Evolutionary conservation across 2,888 invertebrate species (phyloP).

Genomic region (Metopia argyrocephala): DNA sequence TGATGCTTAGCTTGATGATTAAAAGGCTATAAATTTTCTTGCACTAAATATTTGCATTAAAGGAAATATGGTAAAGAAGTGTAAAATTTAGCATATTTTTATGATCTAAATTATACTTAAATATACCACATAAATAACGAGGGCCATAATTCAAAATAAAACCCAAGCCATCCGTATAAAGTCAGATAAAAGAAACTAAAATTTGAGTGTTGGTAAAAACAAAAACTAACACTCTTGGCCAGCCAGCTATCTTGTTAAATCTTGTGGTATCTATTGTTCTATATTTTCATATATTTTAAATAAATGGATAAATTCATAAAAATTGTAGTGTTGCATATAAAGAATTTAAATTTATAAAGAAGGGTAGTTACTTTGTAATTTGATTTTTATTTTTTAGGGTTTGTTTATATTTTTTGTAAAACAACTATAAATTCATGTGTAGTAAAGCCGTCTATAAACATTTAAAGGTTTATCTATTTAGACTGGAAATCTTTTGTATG

Average conservation of each 20-base stretch:
- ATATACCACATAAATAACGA: not conserved
- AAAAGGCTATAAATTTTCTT: conserved; percentile 48
- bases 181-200: not conserved
- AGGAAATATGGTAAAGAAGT: not conserved
- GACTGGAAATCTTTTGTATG: too few relatives aligned
- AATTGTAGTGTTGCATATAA: not conserved
- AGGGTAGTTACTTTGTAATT: not conserved
- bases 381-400: too few relatives aligned
- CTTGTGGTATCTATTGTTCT: too few relatives aligned
- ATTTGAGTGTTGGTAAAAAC: not conserved
- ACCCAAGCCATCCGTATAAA: not conserved
- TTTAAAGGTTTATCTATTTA: too few relatives aligned
- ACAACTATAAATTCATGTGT: too few relatives aligned
- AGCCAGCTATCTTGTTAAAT: too few relatives aligned
- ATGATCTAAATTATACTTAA: not conserved
- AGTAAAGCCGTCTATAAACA: too few relatives aligned
- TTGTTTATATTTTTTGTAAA: too few relatives aligned
- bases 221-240: not conserved
- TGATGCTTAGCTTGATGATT: conserved; percentile 22
- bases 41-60: conserved; percentile 50
- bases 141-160: conserved; percentile 26
- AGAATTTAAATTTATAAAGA: not conserved
- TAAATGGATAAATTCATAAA: not conserved
- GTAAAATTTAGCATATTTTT: not conserved
- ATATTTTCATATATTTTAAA: too few relatives aligned